A percentile compares a stretch with the other conserved stretches of the same genome.
These are phyloP conservation scores for Lindbergichthys nudifrons DNA, from an alignment of 2,797 vertebrate genomes.

Conservation along the genomic window DNA sequence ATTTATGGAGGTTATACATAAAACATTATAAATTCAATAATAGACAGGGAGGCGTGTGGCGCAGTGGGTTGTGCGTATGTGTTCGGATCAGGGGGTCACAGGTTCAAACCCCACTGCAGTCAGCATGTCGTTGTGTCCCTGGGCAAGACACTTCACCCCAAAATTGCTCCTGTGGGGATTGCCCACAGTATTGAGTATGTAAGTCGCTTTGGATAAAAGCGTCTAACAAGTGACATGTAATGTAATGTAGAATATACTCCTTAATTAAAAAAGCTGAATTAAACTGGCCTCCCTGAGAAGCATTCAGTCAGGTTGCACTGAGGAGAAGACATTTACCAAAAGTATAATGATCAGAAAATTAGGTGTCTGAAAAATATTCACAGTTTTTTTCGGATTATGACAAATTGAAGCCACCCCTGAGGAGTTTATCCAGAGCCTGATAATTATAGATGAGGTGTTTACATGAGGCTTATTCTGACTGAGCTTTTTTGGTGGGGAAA, in stretches of 20 bases:
- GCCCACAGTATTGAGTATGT: too few relatives aligned
- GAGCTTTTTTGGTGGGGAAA: neutral
- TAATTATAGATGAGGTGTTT: neutral
- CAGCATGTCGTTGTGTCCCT: too few relatives aligned
- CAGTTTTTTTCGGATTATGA: too few relatives aligned
- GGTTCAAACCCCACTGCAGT: too few relatives aligned
- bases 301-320: conserved; percentile 1
- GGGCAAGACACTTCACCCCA: too few relatives aligned
- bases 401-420: neutral
- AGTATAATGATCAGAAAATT: neutral
- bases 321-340: neutral
- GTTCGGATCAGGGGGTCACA: too few relatives aligned
- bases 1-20: neutral
- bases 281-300: neutral
- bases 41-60: neutral
- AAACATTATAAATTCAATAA: neutral
- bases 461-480: neutral
- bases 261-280: neutral
- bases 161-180: too few relatives aligned
- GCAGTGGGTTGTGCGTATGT: too few relatives aligned
- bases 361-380: too few relatives aligned
- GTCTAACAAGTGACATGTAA: too few relatives aligned
- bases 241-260: neutral
- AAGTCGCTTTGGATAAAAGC: too few relatives aligned
- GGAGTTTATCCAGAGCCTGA: neutral